phyloP scores from a whole-genome alignment of 2,888 invertebrate species.

The Rhagonycha lutea region DNA sequence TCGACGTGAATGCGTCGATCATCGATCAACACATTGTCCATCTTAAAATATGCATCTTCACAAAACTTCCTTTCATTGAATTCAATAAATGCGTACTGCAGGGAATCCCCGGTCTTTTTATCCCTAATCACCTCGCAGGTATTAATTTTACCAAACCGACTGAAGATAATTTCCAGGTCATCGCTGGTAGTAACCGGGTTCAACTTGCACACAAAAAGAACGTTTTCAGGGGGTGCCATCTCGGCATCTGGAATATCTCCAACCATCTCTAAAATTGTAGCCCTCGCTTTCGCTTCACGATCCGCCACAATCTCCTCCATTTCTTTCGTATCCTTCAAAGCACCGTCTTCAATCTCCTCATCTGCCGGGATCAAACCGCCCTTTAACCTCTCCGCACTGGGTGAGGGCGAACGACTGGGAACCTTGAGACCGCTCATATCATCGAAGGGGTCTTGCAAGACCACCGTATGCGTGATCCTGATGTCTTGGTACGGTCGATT shows the following conservation, averaged over 20 bases:
- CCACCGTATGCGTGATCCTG: constrained; percentile 93
- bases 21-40: constrained; percentile 99
- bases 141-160: constrained; percentile 91
- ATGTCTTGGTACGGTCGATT: constrained; percentile 94
- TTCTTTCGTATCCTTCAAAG: constrained; percentile 81
- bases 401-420: constrained; percentile 89
- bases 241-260: constrained; percentile 98
- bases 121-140: constrained; percentile 97
- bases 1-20: constrained; percentile 98
- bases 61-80: constrained; percentile 91
- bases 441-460: constrained; percentile 94
- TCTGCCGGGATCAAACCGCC: constrained; percentile 91
- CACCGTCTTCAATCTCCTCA: constrained; percentile 87
- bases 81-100: constrained; percentile 99
- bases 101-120: constrained; percentile 86
- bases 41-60: constrained; percentile 98
- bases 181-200: constrained; percentile 98
- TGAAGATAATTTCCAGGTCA: constrained; percentile 96
- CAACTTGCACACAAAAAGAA: constrained; percentile 97
- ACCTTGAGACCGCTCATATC: constrained; percentile 79
- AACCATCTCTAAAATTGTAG: constrained; percentile 97
- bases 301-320: constrained; percentile 85
- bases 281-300: constrained; percentile 93
- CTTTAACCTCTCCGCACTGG: constrained; percentile 77
- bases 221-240: constrained; percentile 97